Conservation (phyloP, 2,797 vertebrate genomes). For the Muraenolepis orangiensis region DNA sequence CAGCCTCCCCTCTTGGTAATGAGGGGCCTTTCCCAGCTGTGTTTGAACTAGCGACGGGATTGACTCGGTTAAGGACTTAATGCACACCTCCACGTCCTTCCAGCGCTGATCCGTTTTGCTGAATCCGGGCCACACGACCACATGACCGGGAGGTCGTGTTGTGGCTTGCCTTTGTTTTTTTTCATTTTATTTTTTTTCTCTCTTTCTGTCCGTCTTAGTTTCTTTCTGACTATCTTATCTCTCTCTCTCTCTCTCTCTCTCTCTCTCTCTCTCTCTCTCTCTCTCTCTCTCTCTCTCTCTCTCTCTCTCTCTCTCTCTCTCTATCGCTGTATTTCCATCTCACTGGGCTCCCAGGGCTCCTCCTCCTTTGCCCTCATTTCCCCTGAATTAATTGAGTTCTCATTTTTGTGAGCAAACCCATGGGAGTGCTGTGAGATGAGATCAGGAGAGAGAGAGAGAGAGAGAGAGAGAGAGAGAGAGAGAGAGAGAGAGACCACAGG, state of each 20-base stretch:
- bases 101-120: constrained; percentile 52
- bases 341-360: constrained; percentile 42
- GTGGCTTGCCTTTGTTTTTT: constrained; percentile 31
- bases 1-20: constrained; percentile 46
- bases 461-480: constrained; percentile 38
- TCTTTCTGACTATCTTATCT: constrained; percentile 34
- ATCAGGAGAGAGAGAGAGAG: constrained; percentile 46
- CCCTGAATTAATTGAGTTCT: constrained; percentile 78
- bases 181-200: constrained; percentile 33
- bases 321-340: constrained; percentile 35
- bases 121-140: constrained; percentile 67
- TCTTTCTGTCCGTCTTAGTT: constrained; percentile 28
- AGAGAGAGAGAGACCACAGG: constrained; percentile 50
- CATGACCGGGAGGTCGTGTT: constrained; percentile 52
- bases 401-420: constrained; percentile 69
- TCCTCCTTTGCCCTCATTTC: constrained; percentile 69
- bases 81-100: constrained; percentile 39
- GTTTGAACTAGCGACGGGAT: constrained; percentile 66
- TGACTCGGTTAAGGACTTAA: constrained; percentile 63
- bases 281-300: constrained; percentile 33
- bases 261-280: constrained; percentile 17
- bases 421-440: constrained; percentile 48
- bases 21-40: constrained; percentile 49
- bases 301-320: constrained; percentile 12
- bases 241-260: constrained; percentile 31